phyloP scores from a whole-genome alignment of 2,797 vertebrate genomes.

The Champsocephalus esox region DNA sequence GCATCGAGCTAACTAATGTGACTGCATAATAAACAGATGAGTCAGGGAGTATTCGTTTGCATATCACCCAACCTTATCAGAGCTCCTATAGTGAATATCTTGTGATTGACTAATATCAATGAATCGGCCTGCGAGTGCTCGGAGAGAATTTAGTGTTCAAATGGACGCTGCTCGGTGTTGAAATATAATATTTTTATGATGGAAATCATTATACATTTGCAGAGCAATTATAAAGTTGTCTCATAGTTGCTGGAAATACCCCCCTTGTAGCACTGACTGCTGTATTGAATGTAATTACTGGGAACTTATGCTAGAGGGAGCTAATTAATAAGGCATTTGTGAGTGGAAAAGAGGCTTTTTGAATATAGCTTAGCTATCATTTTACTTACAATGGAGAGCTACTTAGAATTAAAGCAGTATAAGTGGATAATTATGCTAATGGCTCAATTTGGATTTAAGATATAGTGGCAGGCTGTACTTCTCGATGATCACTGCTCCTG shows the following conservation, averaged over 20 bases:
- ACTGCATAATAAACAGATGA: conserved; percentile 88
- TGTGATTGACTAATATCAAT: conserved; percentile 39
- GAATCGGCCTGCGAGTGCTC: conserved; percentile 15
- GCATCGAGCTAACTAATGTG: conserved; percentile 84
- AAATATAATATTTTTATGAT: conserved; percentile 35
- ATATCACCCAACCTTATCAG: conserved; percentile 69
- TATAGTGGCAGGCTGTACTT: conserved; percentile 78
- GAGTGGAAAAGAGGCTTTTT: conserved; percentile 79
- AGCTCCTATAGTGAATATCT: conserved; percentile 58
- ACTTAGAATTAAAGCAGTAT: conserved; percentile 80
- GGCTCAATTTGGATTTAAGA: conserved; percentile 80
- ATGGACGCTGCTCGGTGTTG: conserved; percentile 25
- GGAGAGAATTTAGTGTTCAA: conserved; percentile 36
- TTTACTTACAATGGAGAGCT: conserved; percentile 82
- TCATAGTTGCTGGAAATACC: conserved; percentile 54
- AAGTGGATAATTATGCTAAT: conserved; percentile 85
- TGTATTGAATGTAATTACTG: conserved; percentile 78
- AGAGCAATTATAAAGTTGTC: conserved; percentile 68
- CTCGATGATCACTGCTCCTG: conserved; percentile 54
- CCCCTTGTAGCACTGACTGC: conserved; percentile 47
- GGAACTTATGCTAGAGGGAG: conserved; percentile 84
- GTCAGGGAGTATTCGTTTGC: conserved; percentile 82
- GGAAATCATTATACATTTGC: conserved; percentile 46
- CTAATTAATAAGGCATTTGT: conserved; percentile 85
- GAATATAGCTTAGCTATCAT: conserved; percentile 79